phyloP scores from a whole-genome alignment of 1,140 invertebrate species.

The Orussus abietinus region DNA sequence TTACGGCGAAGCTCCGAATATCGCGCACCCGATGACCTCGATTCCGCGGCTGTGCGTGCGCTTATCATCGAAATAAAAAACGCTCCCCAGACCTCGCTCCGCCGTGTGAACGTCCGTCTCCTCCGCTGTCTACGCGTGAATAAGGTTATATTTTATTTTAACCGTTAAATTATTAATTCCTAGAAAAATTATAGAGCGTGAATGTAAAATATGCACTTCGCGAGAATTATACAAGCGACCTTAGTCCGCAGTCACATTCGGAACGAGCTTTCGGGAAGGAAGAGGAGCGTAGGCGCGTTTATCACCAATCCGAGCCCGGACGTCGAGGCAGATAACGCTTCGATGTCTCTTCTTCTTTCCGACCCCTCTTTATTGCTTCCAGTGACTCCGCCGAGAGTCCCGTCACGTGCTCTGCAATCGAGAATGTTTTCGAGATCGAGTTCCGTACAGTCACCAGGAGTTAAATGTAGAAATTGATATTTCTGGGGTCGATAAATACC shows the following conservation, averaged over 20 bases:
- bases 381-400: not conserved
- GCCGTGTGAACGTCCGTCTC: slow-evolving; percentile 7
- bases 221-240: no score
- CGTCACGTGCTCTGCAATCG: slow-evolving; percentile 9
- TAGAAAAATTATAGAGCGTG: not conserved
- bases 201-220: slow-evolving; percentile 19
- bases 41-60: not conserved
- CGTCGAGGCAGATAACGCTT: slow-evolving; percentile 27
- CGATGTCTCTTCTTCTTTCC: slow-evolving; percentile 24
- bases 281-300: slow-evolving; percentile 30
- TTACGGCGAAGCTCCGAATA: no score
- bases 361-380: slow-evolving; percentile 9
- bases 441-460: not conserved
- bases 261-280: no score
- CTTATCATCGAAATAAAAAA: not conserved
- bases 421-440: not conserved
- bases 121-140: not conserved
- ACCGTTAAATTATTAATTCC: slow-evolving; percentile 1
- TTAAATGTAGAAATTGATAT: slow-evolving; percentile 1
- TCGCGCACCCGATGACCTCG: not conserved
- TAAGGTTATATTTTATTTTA: slow-evolving; percentile 4
- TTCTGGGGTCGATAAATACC: not conserved
- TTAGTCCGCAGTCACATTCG: no score
- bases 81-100: slow-evolving; percentile 1
- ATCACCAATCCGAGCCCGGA: slow-evolving; percentile 25